Evolutionary conservation across 23 tunicate genomes (phyloP), one percentile per base, ranked within the genome.

Genomic region (Ciona savignyi): DNA sequence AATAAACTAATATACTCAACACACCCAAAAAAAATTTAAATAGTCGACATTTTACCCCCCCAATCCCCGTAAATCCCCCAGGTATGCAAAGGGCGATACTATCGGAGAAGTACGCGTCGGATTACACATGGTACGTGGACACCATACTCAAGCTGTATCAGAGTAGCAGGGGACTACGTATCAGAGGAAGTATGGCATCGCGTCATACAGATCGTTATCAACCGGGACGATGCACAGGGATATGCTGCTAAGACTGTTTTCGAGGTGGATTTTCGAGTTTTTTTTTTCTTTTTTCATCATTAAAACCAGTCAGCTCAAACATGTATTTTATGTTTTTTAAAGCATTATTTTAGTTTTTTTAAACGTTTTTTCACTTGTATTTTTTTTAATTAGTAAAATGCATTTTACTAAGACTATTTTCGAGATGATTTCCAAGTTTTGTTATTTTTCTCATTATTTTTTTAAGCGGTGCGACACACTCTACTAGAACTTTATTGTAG

Each of bases 151-250:
- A 94, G 72, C 83, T 94, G 78, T 78, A 94, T 94, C 32, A 66
- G 94, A 33, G 99, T 94, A 3, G 99, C 99, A 11, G 99, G 99
- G 3, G 99, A 94, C 70, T 94, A 94, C 65, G 99, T 94, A 6
- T 87, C 95, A 2, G 99, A 94, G 63, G 99, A 94, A 83, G 99
- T 94, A 25, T 94, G 99, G 99, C 99, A 94, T 68, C 86, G 99
- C 27, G 99, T 94, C 23, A 94, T 94, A 24, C 99, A 94, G 80
- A 88, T 94, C 70, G 99, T 94, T 9, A 94, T 88, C 70, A 94
- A 94, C 35, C 69, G 99, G 22, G 99, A 94, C 63, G 99, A 94
- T 66, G 88, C 89, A 11, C 99, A 94, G 64, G 99, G 99, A 23
- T 94, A 94, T 63, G 99, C 99, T 51, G 99, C 99, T 0, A 94